Conservation (phyloP, 2,113 vertebrate species). For the Cichladusa arquata region DNA sequence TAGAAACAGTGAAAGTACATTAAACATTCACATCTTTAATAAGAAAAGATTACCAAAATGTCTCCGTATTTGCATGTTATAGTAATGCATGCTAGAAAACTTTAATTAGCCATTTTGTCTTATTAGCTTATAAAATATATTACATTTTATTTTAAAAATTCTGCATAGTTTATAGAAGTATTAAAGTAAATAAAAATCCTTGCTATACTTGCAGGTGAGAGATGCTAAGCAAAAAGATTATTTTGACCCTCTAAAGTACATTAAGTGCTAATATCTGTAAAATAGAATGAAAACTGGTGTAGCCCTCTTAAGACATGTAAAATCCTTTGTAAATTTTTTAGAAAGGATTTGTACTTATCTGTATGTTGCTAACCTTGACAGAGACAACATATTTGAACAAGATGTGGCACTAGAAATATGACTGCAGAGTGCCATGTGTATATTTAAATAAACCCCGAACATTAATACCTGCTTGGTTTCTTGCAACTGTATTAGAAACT, state of each 20-base stretch:
- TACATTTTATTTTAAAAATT: constrained; percentile 78
- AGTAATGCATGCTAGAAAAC: constrained; percentile 86
- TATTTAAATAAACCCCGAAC: constrained; percentile 5
- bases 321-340: constrained; percentile 53
- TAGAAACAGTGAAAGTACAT: constrained; percentile 80
- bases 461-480: neutral
- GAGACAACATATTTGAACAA: constrained; percentile 4
- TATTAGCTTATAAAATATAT: constrained; percentile 87
- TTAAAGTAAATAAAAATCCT: constrained; percentile 75
- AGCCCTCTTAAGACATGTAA: constrained; percentile 66
- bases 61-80: constrained; percentile 77
- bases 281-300: constrained; percentile 57
- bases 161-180: constrained; percentile 80
- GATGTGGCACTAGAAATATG: neutral
- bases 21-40: constrained; percentile 85
- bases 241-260: constrained; percentile 73
- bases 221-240: constrained; percentile 76
- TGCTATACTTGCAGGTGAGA: constrained; percentile 73
- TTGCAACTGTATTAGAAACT: constrained; percentile 5
- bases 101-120: constrained; percentile 85
- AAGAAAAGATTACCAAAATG: constrained; percentile 83
- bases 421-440: neutral
- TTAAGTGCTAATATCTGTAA: constrained; percentile 74
- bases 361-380: constrained; percentile 50
- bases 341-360: constrained; percentile 47